A percentile compares a stretch with the other conserved stretches of the same genome.
Evolutionary conservation across 2,797 vertebrate genomes (phyloP).

Genomic region (Urosaurus nigricauda): DNA sequence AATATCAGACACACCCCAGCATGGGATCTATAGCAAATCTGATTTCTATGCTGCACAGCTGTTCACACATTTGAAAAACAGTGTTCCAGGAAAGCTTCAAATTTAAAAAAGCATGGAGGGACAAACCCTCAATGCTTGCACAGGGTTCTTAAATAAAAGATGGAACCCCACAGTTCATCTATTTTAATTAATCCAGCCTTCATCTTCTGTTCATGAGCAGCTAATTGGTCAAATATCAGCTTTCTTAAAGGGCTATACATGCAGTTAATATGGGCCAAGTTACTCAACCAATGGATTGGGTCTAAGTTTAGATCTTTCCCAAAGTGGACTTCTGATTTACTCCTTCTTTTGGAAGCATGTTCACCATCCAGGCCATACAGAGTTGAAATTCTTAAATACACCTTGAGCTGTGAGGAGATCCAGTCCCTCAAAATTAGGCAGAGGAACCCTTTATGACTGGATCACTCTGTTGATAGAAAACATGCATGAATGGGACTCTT

Average conservation of each 20-base stretch:
- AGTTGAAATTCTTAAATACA: too few relatives aligned
- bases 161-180: background rate
- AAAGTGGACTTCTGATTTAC: background rate
- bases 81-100: background rate
- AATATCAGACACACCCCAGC: too few relatives aligned
- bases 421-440: too few relatives aligned
- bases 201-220: background rate
- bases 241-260: background rate
- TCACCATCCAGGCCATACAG: too few relatives aligned
- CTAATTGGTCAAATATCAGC: background rate
- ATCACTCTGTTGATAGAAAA: too few relatives aligned
- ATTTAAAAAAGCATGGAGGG: background rate
- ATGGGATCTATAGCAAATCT: too few relatives aligned
- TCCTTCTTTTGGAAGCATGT: too few relatives aligned
- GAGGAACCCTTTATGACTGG: too few relatives aligned
- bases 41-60: background rate
- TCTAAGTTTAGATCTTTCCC: background rate
- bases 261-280: background rate
- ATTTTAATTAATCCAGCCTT: background rate
- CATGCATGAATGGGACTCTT: too few relatives aligned
- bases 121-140: background rate
- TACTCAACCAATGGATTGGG: background rate
- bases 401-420: too few relatives aligned
- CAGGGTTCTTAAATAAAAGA: background rate
- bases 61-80: background rate